A percentile compares a stretch with the other conserved stretches of the same genome.
phyloP scores from a whole-genome alignment of 2,888 invertebrate species.

The Patella caerulea region DNA sequence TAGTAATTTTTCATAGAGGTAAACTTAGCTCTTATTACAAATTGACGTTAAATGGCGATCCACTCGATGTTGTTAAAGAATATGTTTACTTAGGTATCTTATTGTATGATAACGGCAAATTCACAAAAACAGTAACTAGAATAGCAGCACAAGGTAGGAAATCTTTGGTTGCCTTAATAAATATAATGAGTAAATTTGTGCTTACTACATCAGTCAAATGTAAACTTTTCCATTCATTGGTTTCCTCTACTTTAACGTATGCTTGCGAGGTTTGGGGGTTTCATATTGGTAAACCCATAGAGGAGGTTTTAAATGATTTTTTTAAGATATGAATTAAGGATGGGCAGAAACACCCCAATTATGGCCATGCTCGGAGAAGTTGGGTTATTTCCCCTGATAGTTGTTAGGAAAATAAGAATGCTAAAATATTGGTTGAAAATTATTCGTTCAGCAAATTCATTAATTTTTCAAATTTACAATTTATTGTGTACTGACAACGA shows the following conservation, averaged over 20 bases:
- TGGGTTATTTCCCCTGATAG: not conserved
- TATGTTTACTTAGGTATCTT: not conserved
- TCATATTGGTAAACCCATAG: not conserved
- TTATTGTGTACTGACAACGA: not conserved
- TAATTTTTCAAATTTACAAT: not conserved
- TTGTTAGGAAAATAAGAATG: not conserved
- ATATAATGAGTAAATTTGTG: not conserved
- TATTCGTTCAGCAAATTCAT: not conserved
- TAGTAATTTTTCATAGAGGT: not conserved
- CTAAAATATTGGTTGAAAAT: not conserved
- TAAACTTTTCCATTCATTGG: not conserved
- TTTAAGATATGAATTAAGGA: not conserved
- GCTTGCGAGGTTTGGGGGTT: not conserved
- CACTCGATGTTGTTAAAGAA: not conserved
- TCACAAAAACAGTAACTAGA: not conserved
- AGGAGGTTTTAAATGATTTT: not conserved
- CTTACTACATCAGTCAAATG: not conserved
- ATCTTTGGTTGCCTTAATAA: not conserved
- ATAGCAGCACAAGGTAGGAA: not conserved
- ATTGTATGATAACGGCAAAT: not conserved
- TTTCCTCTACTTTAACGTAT: not conserved
- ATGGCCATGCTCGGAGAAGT: not conserved
- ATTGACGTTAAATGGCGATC: not conserved
- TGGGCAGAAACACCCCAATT: not conserved
- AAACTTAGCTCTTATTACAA: not conserved